These are phyloP conservation scores for Halocynthia aurantium DNA, from an alignment of 23 tunicate species.

Conservation along the genomic window DNA sequence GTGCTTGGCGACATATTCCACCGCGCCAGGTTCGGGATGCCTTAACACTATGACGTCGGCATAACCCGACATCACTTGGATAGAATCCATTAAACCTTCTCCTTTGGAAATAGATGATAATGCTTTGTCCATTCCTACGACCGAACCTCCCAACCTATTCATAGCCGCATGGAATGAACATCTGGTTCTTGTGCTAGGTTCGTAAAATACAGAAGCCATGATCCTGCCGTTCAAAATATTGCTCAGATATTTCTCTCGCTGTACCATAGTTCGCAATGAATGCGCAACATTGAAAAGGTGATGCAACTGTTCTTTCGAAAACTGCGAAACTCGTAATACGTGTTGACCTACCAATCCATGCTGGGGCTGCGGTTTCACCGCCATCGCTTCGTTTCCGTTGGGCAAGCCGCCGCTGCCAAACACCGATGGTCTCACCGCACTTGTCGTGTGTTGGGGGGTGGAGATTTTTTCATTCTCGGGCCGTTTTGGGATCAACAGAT, in stretches of 20 bases:
- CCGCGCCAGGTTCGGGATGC: constrained; percentile 85
- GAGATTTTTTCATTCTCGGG: constrained; percentile 10
- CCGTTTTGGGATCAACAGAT: constrained; percentile 6
- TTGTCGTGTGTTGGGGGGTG: constrained; percentile 26
- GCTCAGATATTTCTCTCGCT: constrained; percentile 35
- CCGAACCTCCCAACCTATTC: constrained; percentile 84
- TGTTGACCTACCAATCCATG: constrained; percentile 51
- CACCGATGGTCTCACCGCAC: background rate
- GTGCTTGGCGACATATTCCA: constrained; percentile 34
- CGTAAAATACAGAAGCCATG: constrained; percentile 74
- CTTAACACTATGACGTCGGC: constrained; percentile 83
- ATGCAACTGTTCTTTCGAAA: constrained; percentile 69
- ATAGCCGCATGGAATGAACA: constrained; percentile 90
- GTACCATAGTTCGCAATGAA: constrained; percentile 32
- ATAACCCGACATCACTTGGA: constrained; percentile 67
- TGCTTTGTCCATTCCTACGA: constrained; percentile 56
- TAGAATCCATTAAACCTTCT: constrained; percentile 72
- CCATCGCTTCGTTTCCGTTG: background rate
- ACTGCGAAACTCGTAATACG: constrained; percentile 34
- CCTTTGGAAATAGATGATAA: constrained; percentile 68
- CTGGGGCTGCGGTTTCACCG: background rate
- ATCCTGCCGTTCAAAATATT: constrained; percentile 72
- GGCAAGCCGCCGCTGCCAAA: constrained; percentile 29
- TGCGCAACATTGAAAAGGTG: constrained; percentile 81
- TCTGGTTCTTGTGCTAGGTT: constrained; percentile 78